A percentile compares a stretch with the other conserved stretches of the same genome.
phyloP scores from a whole-genome alignment of 2,888 invertebrate species.

The Leptinotarsa tumamoca region DNA sequence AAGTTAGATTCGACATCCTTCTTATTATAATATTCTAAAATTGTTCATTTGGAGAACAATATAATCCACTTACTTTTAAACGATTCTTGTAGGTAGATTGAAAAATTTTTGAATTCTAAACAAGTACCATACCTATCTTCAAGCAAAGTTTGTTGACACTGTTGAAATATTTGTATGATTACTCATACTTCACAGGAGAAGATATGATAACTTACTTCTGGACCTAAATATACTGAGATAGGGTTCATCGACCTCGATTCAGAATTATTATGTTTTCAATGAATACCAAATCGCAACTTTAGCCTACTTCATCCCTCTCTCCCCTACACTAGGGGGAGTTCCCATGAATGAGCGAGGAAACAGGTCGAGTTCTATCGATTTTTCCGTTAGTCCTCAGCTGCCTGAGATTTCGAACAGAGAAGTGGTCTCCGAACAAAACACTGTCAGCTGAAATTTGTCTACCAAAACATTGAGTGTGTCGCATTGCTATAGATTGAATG shows the following conservation, averaged over 20 bases:
- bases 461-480: conserved; percentile 8
- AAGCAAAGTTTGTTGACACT: not conserved
- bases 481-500: not conserved
- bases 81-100: too few species aligned
- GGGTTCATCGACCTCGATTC: not conserved
- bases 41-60: too few species aligned
- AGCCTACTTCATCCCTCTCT: not conserved
- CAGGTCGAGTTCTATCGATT: conserved; percentile 21
- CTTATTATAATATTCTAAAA: too few species aligned
- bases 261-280: not conserved
- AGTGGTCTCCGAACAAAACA: conserved; percentile 16
- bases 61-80: too few species aligned
- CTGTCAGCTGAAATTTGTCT: conserved; percentile 15
- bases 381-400: conserved; percentile 15
- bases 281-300: conserved; percentile 6
- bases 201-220: too few species aligned
- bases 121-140: too few species aligned
- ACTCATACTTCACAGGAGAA: too few species aligned
- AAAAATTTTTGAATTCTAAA: too few species aligned
- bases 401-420: not conserved
- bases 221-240: not conserved
- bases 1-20: too few species aligned
- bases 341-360: conserved; percentile 10
- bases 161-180: not conserved
- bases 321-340: conserved; percentile 11